phyloP scores from a whole-genome alignment of 2,888 invertebrate genomes.

The Eupithecia abbreviata region DNA sequence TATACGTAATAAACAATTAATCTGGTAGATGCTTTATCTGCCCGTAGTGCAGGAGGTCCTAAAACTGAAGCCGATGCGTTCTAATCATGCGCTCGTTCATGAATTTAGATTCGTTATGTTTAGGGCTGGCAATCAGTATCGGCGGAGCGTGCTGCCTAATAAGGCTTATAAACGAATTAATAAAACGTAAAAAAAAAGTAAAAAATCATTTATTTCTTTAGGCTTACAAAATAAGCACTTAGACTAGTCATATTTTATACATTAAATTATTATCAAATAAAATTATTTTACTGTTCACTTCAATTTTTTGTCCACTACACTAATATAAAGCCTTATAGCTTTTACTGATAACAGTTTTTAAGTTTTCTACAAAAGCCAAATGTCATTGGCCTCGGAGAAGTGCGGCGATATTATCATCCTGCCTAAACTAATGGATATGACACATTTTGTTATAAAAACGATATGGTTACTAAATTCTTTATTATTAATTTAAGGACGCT shows the following conservation, averaged over 20 bases:
- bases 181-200: too few species aligned
- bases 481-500: background rate
- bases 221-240: too few species aligned
- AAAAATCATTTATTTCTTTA: too few species aligned
- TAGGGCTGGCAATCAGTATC: slow-evolving; percentile 46
- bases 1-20: slow-evolving; percentile 61
- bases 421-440: background rate
- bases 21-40: slow-evolving; percentile 63
- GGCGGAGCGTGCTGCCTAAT: background rate
- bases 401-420: background rate
- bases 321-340: background rate
- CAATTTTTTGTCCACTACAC: too few species aligned
- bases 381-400: background rate
- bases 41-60: slow-evolving; percentile 45
- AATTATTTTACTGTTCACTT: too few species aligned
- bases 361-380: background rate
- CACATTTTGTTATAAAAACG: background rate
- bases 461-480: background rate
- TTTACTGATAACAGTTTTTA: background rate
- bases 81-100: slow-evolving; percentile 69
- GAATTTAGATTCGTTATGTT: slow-evolving; percentile 63
- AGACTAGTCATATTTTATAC: too few species aligned
- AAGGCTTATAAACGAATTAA: background rate
- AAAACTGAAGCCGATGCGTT: slow-evolving; percentile 53
- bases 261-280: too few species aligned